Evolutionary conservation across 2,113 vertebrate genomes (phyloP), one percentile per base, ranked within the genome.

Genomic region (rabbit (Oryctolagus cuniculus)): DNA sequence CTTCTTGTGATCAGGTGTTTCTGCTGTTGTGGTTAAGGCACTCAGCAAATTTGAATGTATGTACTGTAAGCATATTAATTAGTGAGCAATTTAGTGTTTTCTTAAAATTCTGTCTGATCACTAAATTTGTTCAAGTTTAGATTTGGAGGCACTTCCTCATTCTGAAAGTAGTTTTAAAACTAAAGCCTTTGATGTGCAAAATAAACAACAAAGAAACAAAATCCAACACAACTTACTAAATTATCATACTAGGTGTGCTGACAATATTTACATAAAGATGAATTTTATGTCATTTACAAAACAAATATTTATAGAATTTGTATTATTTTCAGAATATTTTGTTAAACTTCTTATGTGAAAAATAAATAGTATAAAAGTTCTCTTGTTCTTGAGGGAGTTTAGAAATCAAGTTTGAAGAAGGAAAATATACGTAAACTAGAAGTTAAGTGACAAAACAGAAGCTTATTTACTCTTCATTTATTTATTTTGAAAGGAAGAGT

Each of bases 81-180:
- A 63, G 15, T 12, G 21, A 34, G 55, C 66, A 74, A 70, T 66
- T 77, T 85, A 78, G 70, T 78, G 72, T 84, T 87, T 67, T 51
- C 36, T 91, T 25, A 36, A n/a, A 73, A 89, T 53, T n/a, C 3
- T n/a, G 91, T 90, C 38, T 87, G 63, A 93, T 73, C 67, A 92
- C 94, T 90, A 90, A 73, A 85, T 79, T 91, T 69, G 58, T 74
- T 24, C 27, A 58, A 38, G 17, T 88, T 92, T 83, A 82, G 70
- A 61, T 13, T 61, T 34, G 44, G 55, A 96, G 78, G 69, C 10
- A 61, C 19, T 63, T 22, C 31, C 92, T 86, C 29, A 53, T 70
- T 83, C 82, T 10, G 49, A 81, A 94, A 96, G 38, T 27, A 34
- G 16, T 72, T 93, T 95, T 82, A 92, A 97, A 94, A 64, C 9